phyloP scores from a whole-genome alignment of 2,888 invertebrate genomes.

The Tryphoninae sp. region DNA sequence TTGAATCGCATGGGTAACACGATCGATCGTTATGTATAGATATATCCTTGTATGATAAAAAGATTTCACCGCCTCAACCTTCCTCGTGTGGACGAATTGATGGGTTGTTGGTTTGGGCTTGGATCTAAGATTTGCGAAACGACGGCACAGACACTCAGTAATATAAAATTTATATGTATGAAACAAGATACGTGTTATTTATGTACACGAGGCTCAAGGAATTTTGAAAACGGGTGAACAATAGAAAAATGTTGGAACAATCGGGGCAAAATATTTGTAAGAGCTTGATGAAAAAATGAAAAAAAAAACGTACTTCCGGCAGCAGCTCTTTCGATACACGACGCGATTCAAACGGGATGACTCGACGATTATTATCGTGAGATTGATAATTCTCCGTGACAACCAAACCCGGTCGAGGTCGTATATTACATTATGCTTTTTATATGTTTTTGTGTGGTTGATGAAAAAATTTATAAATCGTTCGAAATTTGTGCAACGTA shows the following conservation, averaged over 20 bases:
- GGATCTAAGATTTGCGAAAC: too few species aligned
- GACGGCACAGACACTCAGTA: too few species aligned
- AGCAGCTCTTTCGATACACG: slow-evolving; percentile 8
- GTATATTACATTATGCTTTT: slow-evolving; percentile 17
- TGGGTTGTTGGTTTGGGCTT: too few species aligned
- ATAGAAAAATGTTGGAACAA: not conserved
- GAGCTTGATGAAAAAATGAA: not conserved
- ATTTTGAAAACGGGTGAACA: too few species aligned
- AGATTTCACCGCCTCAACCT: not conserved
- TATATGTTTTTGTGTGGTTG: not conserved
- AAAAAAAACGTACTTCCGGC: not conserved
- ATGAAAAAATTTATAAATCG: not conserved
- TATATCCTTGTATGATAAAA: not conserved
- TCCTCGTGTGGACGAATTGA: too few species aligned
- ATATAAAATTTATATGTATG: too few species aligned
- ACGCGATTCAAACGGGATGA: slow-evolving; percentile 46
- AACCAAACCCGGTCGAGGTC: not conserved
- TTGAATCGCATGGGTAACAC: slow-evolving; percentile 4
- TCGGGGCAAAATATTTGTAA: not conserved
- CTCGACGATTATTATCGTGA: slow-evolving; percentile 40
- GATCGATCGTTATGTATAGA: not conserved
- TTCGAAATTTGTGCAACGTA: not conserved
- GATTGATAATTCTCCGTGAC: slow-evolving; percentile 47
- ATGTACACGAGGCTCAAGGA: too few species aligned
- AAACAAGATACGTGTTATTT: too few species aligned